Conservation (phyloP, 2,888 invertebrate species). For the Ophion costatus region DNA sequence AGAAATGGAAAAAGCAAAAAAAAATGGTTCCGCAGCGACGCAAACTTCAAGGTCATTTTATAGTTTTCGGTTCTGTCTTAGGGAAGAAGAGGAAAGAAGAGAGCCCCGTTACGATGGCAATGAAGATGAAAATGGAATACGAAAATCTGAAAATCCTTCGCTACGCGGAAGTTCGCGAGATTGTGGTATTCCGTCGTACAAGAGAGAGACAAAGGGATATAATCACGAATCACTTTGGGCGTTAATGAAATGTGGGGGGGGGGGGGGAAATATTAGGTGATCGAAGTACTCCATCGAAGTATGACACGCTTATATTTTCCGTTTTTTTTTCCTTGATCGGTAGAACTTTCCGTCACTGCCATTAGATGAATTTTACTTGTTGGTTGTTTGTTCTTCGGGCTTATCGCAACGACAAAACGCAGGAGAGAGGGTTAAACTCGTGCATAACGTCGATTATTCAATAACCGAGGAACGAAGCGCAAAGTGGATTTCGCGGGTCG, state of each 20-base stretch:
- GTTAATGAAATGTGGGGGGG: background rate
- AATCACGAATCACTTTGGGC: background rate
- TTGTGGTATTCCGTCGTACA: conserved; percentile 16
- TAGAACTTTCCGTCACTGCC: conserved; percentile 76
- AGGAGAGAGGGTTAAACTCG: conserved; percentile 16
- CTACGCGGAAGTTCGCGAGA: conserved; percentile 4
- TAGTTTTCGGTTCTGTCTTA: conserved; percentile 34
- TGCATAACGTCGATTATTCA: conserved; percentile 67
- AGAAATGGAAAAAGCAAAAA: too few relatives aligned
- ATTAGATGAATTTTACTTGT: conserved; percentile 73
- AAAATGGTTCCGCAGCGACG: too few relatives aligned
- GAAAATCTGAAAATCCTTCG: conserved; percentile 10
- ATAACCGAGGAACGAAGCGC: conserved; percentile 46
- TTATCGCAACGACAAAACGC: conserved; percentile 35
- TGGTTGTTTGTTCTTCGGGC: conserved; percentile 65
- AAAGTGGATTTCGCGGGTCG: conserved; percentile 41
- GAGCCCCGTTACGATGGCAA: conserved; percentile 28
- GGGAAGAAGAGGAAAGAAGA: background rate
- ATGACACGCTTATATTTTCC: conserved; percentile 57
- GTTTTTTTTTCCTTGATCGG: conserved; percentile 34
- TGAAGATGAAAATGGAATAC: conserved; percentile 1
- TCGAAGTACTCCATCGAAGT: conserved; percentile 59
- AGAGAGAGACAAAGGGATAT: background rate
- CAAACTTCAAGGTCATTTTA: background rate
- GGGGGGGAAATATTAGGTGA: conserved; percentile 30